Conservation (phyloP, 2,113 vertebrate genomes). For the Balaeniceps rex region DNA sequence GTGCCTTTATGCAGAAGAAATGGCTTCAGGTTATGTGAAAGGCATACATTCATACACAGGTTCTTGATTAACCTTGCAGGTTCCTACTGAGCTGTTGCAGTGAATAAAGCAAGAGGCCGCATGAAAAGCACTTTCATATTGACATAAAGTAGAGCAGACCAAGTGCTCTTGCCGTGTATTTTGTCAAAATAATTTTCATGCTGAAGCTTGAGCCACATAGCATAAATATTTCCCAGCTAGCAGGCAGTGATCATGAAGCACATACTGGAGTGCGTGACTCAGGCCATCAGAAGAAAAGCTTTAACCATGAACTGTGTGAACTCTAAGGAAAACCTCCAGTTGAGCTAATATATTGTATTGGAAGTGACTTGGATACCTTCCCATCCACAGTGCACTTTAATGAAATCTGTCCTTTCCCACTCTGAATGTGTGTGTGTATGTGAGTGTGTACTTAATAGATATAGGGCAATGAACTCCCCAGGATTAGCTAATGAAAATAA, state of each 20-base stretch:
- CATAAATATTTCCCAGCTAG: conserved; percentile 21
- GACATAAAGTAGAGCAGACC: conserved; percentile 50
- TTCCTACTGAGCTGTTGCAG: conserved; percentile 42
- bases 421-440: not conserved
- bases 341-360: conserved; percentile 6
- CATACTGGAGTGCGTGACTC: not conserved
- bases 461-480: not conserved
- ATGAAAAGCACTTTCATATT: conserved; percentile 60
- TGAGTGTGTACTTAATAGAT: not conserved
- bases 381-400: not conserved
- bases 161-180: conserved; percentile 45
- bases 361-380: conserved; percentile 41
- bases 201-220: conserved; percentile 35
- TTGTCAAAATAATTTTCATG: conserved; percentile 68
- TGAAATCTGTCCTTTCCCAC: conserved; percentile 21
- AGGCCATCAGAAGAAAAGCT: conserved; percentile 23
- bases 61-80: conserved; percentile 62
- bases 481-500: conserved; percentile 50
- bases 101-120: conserved; percentile 56
- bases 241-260: not conserved
- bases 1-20: conserved; percentile 40
- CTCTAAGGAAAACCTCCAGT: not conserved
- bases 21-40: conserved; percentile 56
- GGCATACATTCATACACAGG: conserved; percentile 42
- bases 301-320: conserved; percentile 17